Evolutionary conservation across 1,140 invertebrate genomes (phyloP).

Genomic region (Drosophila hydei): DNA sequence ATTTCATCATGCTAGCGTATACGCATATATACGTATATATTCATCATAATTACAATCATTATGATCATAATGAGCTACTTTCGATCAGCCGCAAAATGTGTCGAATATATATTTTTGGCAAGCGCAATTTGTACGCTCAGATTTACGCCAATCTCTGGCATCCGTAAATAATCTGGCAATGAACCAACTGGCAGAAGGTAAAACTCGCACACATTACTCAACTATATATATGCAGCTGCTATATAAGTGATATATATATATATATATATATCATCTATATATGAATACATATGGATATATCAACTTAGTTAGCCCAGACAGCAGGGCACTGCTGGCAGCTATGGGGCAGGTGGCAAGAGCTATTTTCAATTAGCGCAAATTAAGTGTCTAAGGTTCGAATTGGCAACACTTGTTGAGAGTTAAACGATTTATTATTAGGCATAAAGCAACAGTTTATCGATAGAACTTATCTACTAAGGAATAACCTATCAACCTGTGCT

Average conservation of each 20-base stretch:
- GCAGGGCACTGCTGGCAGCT: neutral
- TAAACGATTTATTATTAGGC: neutral
- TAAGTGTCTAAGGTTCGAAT: neutral
- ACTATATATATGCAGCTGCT: neutral
- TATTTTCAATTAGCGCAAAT: constrained; percentile 1
- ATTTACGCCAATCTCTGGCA: constrained; percentile 25
- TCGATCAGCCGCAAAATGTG: constrained; percentile 27
- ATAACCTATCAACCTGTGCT: too few species aligned
- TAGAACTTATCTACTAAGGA: too few species aligned
- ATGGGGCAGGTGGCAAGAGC: neutral
- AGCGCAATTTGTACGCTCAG: constrained; percentile 27
- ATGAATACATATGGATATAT: neutral
- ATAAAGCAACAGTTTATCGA: neutral
- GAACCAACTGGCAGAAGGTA: constrained; percentile 36
- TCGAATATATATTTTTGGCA: constrained; percentile 43
- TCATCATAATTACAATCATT: constrained; percentile 8
- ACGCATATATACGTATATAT: neutral
- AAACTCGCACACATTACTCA: constrained; percentile 22
- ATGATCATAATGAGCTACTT: constrained; percentile 21
- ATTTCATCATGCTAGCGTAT: constrained; percentile 27
- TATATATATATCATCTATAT: neutral
- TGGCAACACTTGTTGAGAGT: neutral
- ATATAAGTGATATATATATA: neutral
- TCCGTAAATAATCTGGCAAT: constrained; percentile 41
- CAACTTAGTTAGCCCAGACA: constrained; percentile 8